These are phyloP conservation scores for Erithacus rubecula DNA, from an alignment of 2,797 vertebrate genomes.

Conservation along the genomic window DNA sequence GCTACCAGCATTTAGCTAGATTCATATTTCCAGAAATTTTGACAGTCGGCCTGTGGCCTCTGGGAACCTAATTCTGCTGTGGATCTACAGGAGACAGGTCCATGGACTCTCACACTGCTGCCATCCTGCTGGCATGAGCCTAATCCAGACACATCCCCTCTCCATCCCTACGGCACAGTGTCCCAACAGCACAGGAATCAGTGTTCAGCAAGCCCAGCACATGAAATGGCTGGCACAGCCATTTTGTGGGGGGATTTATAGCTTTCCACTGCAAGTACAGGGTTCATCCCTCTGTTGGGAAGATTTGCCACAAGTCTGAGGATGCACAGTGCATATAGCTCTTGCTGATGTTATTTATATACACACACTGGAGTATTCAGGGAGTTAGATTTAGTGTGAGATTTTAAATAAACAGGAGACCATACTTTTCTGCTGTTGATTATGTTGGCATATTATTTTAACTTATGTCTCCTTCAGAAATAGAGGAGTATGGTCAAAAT, in stretches of 20 bases:
- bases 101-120: neutral
- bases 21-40: neutral
- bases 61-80: neutral
- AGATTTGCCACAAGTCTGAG: neutral
- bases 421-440: neutral
- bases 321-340: neutral
- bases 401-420: neutral
- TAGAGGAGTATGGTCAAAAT: neutral
- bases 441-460: neutral
- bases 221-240: neutral
- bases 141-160: neutral
- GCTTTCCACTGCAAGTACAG: neutral
- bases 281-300: neutral
- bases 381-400: neutral
- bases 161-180: rapidly evolving
- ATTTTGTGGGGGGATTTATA: slow-evolving; percentile 18
- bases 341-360: neutral
- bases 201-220: rapidly evolving
- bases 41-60: rapidly evolving
- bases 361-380: neutral
- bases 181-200: rapidly evolving
- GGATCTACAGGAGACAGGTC: neutral
- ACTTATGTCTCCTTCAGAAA: neutral
- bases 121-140: neutral
- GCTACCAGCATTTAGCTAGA: neutral